Conservation (phyloP, 2,113 vertebrate species). For the Centropus unirufus region DNA sequence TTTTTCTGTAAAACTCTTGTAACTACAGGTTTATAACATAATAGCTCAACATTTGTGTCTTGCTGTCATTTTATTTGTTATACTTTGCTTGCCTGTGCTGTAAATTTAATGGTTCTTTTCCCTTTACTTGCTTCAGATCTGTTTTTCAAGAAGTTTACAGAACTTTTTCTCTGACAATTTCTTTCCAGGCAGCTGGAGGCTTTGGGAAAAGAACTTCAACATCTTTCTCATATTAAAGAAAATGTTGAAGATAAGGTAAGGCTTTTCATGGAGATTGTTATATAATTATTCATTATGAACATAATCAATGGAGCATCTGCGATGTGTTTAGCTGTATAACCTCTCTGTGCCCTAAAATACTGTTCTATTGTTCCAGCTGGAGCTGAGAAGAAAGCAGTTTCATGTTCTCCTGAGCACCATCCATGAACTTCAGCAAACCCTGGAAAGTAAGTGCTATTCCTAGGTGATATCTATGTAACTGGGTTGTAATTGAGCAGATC, state of each 20-base stretch:
- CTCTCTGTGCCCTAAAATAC: not conserved
- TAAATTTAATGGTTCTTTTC: not conserved
- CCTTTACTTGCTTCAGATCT: not conserved
- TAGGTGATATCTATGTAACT: not conserved
- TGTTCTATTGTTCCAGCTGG: constrained; percentile 80
- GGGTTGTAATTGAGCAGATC: not conserved
- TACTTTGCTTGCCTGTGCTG: not conserved
- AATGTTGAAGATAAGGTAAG: constrained; percentile 96
- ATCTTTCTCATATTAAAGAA: constrained; percentile 95
- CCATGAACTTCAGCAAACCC: constrained; percentile 96
- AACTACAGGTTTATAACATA: not conserved
- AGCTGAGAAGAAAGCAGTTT: constrained; percentile 96
- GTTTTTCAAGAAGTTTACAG: not conserved
- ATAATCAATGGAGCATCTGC: not conserved
- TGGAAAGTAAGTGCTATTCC: constrained; percentile 89
- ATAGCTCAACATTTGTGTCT: not conserved
- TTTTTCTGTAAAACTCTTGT: not conserved
- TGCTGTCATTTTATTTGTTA: not conserved
- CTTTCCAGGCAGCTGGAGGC: constrained; percentile 89
- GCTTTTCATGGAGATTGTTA: not conserved
- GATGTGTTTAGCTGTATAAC: not conserved
- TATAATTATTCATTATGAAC: not conserved
- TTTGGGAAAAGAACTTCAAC: constrained; percentile 95
- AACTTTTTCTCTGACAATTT: not conserved
- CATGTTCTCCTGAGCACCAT: constrained; percentile 97